Evolutionary conservation across 2,888 invertebrate species (phyloP).

Genomic region (Drosophila kokeensis): DNA sequence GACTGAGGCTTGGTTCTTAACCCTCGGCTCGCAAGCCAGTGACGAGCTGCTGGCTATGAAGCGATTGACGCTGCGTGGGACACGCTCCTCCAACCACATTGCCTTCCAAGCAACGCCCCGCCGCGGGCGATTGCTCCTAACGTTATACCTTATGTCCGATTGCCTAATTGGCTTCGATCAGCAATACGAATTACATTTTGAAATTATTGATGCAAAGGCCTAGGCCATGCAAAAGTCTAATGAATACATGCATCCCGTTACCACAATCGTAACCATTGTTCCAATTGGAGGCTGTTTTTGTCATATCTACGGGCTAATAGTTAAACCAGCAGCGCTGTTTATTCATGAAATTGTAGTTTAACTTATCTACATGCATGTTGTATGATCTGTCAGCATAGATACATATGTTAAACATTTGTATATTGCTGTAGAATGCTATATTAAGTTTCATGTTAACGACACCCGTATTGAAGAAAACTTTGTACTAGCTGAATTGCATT

Average conservation of each 20-base stretch:
- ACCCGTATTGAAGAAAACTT: conserved; percentile 22
- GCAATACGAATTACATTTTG: conserved; percentile 89
- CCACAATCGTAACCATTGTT: conserved; percentile 9
- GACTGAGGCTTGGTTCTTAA: conserved; percentile 97
- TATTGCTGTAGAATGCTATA: conserved; percentile 8
- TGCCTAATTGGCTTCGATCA: conserved; percentile 97
- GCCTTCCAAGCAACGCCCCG: conserved; percentile 88
- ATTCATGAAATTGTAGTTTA: conserved; percentile 14
- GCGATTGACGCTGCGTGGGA: conserved; percentile 87
- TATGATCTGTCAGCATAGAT: conserved; percentile 14
- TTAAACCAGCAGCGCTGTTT: conserved; percentile 22
- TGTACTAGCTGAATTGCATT: background rate
- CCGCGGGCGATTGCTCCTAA: conserved; percentile 91
- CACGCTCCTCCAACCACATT: conserved; percentile 86
- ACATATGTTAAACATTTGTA: conserved; percentile 33
- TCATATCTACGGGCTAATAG: conserved; percentile 32
- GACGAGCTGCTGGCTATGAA: conserved; percentile 93
- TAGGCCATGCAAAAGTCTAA: conserved; percentile 4
- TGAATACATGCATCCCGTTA: conserved; percentile 3
- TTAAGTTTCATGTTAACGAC: conserved; percentile 30
- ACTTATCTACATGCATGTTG: conserved; percentile 15
- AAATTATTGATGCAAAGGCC: conserved; percentile 83
- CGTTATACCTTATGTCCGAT: conserved; percentile 95
- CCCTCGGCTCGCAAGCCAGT: conserved; percentile 90
- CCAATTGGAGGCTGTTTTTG: conserved; percentile 11